Evolutionary conservation across 2,888 invertebrate genomes (phyloP), one percentile per base, ranked within the genome.

Genomic region (Pristionchus arcanus): DNA sequence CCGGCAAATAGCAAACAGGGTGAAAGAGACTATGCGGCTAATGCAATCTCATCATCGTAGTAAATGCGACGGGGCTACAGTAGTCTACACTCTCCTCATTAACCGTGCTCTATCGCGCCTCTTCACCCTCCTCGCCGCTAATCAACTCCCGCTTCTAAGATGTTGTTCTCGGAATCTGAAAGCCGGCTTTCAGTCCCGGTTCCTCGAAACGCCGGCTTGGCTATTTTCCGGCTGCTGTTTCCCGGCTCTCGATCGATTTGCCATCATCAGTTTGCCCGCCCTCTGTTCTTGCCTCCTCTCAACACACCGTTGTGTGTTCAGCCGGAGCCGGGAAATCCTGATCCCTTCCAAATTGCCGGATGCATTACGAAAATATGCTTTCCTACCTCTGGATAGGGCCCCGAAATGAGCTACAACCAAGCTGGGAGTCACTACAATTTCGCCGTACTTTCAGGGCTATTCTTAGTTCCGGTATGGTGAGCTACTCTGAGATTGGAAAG

Each of bases 351-450:
- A 74, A 37, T 74, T 9, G 21, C 34, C 37, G 31, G 31, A 34
- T 71, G 34, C 37, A 74, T 74, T 74, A 74, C 74, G 74, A 74
- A 74, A 74, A 74, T 34, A 31, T 68, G n/a, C 11, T n/a, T 63
- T n/a, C 55, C 4, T 55, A 55, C 55, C 55, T 11, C 42, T 49
- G 42, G 42, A 11, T 49, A n/a, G 42, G 42, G 42, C 42, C 42
- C 42, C 42, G 13, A 49, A 42, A 13, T 49, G 11, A 49, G 42
- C 3, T 49, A 49, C 42, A 49, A 49, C 42, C 42, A 7, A 49
- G 42, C 13, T n/a, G n/a, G n/a, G n/a, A n/a, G n/a, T n/a, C n/a
- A n/a, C n/a, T n/a, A n/a, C n/a, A n/a, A n/a, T n/a, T n/a, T n/a
- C n/a, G n/a, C n/a, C n/a, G 42, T 13, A 9, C 13, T 49, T 49